A percentile compares a stretch with the other conserved stretches of the same genome.
Conservation (phyloP, 2,888 invertebrate species). For the Diadromus collaris region DNA sequence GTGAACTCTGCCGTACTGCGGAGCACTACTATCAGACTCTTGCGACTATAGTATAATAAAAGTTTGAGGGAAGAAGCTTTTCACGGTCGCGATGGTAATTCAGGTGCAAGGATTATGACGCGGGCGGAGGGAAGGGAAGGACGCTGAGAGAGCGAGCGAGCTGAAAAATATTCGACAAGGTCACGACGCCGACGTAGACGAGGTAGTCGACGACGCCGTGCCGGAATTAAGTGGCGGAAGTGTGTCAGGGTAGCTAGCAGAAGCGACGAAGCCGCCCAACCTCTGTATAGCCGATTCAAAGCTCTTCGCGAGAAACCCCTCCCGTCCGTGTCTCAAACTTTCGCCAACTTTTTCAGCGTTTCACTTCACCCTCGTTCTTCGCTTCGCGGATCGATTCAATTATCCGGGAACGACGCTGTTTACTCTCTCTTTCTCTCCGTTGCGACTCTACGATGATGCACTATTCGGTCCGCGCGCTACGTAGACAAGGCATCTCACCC, state of each 20-base stretch:
- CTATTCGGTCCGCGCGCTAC: slow-evolving; percentile 14
- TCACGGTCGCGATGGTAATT: slow-evolving; percentile 58
- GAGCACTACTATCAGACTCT: slow-evolving; percentile 41
- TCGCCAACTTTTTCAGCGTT: slow-evolving; percentile 44
- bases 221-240: slow-evolving; percentile 60
- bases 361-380: slow-evolving; percentile 37
- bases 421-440: slow-evolving; percentile 39
- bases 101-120: slow-evolving; percentile 59
- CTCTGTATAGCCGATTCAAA: slow-evolving; percentile 10
- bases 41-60: slow-evolving; percentile 46
- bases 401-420: slow-evolving; percentile 61
- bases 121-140: not conserved
- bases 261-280: slow-evolving; percentile 16
- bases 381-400: slow-evolving; percentile 65
- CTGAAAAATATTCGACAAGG: slow-evolving; percentile 60
- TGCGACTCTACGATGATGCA: slow-evolving; percentile 25
- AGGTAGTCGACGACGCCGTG: slow-evolving; percentile 44
- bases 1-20: slow-evolving; percentile 50
- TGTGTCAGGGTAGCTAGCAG: slow-evolving; percentile 55
- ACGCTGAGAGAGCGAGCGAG: slow-evolving; percentile 38
- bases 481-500: slow-evolving; percentile 1
- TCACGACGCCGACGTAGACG: slow-evolving; percentile 47
- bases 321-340: slow-evolving; percentile 44
- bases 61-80: slow-evolving; percentile 54
- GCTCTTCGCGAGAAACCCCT: slow-evolving; percentile 6